Evolutionary conservation across 1,140 invertebrate species (phyloP).

Genomic region (Drosophila tsacasi): DNA sequence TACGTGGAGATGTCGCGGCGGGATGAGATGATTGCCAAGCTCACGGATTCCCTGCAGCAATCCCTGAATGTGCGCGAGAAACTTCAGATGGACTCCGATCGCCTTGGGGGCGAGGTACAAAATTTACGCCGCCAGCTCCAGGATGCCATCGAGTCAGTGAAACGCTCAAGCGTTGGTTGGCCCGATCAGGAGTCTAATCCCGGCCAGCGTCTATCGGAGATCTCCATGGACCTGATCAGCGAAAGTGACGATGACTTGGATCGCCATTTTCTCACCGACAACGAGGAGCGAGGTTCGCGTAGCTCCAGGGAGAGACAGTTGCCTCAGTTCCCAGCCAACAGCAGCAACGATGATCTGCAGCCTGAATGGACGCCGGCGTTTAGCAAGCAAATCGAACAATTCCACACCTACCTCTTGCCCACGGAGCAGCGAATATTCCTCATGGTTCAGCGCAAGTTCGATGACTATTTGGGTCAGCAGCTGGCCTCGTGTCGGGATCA

Average conservation of each 20-base stretch:
- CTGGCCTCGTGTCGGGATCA: conserved; percentile 85
- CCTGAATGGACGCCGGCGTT: conserved; percentile 76
- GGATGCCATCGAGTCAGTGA: conserved; percentile 85
- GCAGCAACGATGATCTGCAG: conserved; percentile 65
- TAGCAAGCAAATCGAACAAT: conserved; percentile 84
- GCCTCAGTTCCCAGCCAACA: conserved; percentile 40
- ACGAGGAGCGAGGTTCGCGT: conserved; percentile 70
- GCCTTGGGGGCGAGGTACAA: conserved; percentile 88
- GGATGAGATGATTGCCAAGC: conserved; percentile 87
- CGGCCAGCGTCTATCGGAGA: conserved; percentile 77
- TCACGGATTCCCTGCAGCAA: conserved; percentile 88
- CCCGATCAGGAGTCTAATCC: conserved; percentile 82
- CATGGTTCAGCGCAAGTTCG: conserved; percentile 86
- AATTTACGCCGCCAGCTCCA: conserved; percentile 87
- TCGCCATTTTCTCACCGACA: conserved; percentile 71
- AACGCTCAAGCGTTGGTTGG: conserved; percentile 62
- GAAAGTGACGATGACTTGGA: conserved; percentile 82
- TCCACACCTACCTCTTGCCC: conserved; percentile 82
- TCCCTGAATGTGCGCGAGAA: conserved; percentile 87
- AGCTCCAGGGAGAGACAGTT: conserved; percentile 81
- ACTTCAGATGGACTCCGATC: conserved; percentile 87
- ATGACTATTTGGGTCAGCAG: conserved; percentile 86
- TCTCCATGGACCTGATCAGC: conserved; percentile 82
- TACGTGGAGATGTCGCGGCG: conserved; percentile 87
- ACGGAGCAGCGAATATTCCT: conserved; percentile 85